A percentile compares a stretch with the other conserved stretches of the same genome.
phyloP scores from a whole-genome alignment of 2,797 vertebrate species.

The Spondyliosoma cantharus region DNA sequence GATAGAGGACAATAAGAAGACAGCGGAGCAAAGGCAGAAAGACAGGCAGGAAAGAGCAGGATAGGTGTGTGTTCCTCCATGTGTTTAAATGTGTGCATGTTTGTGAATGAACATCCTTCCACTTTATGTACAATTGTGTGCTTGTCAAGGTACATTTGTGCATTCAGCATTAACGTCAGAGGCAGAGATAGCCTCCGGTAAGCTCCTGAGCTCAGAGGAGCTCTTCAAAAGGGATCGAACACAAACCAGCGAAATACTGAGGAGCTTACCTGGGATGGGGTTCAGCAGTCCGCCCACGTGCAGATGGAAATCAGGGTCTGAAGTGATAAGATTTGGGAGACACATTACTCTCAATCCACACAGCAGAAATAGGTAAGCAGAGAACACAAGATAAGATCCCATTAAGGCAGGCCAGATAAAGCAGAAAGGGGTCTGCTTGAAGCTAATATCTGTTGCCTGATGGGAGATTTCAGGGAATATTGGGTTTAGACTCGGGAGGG shows the following conservation, averaged over 20 bases:
- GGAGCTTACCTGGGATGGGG: conserved; percentile 96
- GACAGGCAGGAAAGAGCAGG: conserved; percentile 25
- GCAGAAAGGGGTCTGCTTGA: conserved; percentile 57
- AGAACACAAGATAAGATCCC: conserved; percentile 73
- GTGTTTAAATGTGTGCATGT: conserved; percentile 34
- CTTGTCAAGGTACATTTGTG: conserved; percentile 57
- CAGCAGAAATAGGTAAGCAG: conserved; percentile 61
- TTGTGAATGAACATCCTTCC: conserved; percentile 39
- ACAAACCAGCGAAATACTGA: conserved; percentile 69
- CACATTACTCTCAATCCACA: conserved; percentile 73
- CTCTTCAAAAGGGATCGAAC: conserved; percentile 74
- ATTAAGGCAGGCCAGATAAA: conserved; percentile 68
- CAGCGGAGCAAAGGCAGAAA: conserved; percentile 52
- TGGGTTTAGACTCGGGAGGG: conserved; percentile 39
- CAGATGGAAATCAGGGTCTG: conserved; percentile 98
- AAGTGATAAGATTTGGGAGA: conserved; percentile 83
- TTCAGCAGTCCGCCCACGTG: conserved; percentile 99
- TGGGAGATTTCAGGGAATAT: conserved; percentile 52
- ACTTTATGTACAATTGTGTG: conserved; percentile 37
- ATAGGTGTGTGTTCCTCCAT: conserved; percentile 38
- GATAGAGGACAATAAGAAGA: conserved; percentile 50
- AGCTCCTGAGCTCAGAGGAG: conserved; percentile 74
- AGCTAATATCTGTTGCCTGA: conserved; percentile 67
- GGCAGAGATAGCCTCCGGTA: conserved; percentile 70
- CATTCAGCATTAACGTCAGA: conserved; percentile 57